Base-by-base conservation (phyloP, 2,797 vertebrate genomes). In the Mallotus villosus region DNA sequence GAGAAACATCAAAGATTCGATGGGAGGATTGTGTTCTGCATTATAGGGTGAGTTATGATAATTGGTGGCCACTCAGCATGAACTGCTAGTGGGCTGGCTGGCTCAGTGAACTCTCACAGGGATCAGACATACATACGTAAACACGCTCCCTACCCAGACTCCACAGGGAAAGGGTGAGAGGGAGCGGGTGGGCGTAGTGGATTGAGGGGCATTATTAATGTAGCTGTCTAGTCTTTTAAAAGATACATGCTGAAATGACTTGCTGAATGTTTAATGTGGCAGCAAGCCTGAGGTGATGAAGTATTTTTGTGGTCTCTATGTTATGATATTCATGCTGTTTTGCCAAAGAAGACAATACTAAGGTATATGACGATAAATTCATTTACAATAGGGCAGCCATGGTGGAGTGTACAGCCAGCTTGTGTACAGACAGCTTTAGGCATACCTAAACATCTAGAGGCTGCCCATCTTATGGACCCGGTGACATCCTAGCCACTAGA, bases 41-140 rank as follows among this genome's bases (percentile, higher is more conserved):
- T 37, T 14, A 27, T 27, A 17, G 49, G 16, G 61, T 14, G 21
- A 29, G 41, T 17, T 17, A 49, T 49, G 34, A 8, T 46, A 22
- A 46, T 17, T 51, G 21, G 64, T 24, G 17, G 6, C 25, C 65
- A 55, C 7, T 53, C 65, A 55, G 49, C 46, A 55, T 29, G 49
- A 17, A 5, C 19, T 17, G 51, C 51, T 55, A 7, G 19, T n/a
- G 16, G 49, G 24, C 65, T 25, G 65, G 49, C 22, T 49, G 49
- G 49, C 49, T 22, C 24, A 27, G 24, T 67, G 65, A 67, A 67
- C 65, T 29, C 49, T 49, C 65, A 4, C 25, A 29, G 65, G 24
- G 37, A 17, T 55, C 3, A 8, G 11, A 49, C 24, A 17, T 2
- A 9, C 8, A 49, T 16, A 17, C 25, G 65, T 67, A 46, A 55